Conservation (phyloP, 2,888 invertebrate species). For the Artemia sp. region DNA sequence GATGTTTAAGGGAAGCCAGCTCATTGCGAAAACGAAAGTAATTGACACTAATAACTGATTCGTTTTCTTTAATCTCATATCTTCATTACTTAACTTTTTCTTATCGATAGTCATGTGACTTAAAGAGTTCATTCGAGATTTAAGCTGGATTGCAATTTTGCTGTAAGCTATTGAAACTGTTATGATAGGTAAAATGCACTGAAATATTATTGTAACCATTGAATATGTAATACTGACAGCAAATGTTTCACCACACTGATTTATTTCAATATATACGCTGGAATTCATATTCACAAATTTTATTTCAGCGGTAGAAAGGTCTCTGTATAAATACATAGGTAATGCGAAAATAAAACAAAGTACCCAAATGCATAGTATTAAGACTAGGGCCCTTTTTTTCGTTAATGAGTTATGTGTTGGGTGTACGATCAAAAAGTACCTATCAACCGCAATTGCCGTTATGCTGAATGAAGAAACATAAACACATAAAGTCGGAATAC, state of each 20-base stretch:
- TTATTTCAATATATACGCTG: constrained; percentile 34
- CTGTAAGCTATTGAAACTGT: constrained; percentile 65
- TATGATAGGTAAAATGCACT: constrained; percentile 63
- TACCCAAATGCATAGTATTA: constrained; percentile 52
- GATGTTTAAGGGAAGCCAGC: constrained; percentile 77
- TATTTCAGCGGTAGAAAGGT: constrained; percentile 39
- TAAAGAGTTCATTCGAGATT: constrained; percentile 39
- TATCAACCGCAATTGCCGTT: constrained; percentile 69
- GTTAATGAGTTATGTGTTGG: constrained; percentile 62
- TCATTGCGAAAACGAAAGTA: constrained; percentile 67
- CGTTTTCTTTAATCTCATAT: constrained; percentile 58
- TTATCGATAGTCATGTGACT: constrained; percentile 25
- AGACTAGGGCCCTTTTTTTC: constrained; percentile 52
- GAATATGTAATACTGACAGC: constrained; percentile 45
- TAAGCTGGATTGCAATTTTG: constrained; percentile 59
- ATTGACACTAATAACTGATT: constrained; percentile 73
- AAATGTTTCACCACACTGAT: constrained; percentile 60
- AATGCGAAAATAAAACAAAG: constrained; percentile 55
- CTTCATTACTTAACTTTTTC: constrained; percentile 33
- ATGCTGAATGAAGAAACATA: constrained; percentile 87
- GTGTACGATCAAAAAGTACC: constrained; percentile 72
- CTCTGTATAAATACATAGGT: constrained; percentile 57
- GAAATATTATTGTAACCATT: constrained; percentile 61
- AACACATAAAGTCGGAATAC: constrained; percentile 71
- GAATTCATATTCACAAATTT: too few relatives aligned